Evolutionary conservation across 2,888 invertebrate species (phyloP).

Genomic region (Coenonympha glycerion): DNA sequence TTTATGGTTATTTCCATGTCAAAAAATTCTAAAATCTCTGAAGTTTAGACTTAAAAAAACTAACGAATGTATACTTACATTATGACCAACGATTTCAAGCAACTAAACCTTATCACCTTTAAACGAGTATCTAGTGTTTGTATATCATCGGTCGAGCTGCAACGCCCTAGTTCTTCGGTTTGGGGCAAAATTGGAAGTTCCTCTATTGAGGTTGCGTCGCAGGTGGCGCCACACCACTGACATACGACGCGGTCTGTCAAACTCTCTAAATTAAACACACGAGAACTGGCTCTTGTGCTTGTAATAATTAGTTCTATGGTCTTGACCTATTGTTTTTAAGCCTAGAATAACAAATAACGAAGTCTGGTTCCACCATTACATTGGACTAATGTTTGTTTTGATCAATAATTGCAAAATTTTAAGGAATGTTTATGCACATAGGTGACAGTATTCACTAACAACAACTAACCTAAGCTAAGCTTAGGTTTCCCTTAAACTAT

Average conservation of each 20-base stretch:
- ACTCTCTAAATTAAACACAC: not conserved
- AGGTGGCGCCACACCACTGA: constrained; percentile 36
- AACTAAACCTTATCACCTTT: too few species aligned
- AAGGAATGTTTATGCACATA: too few species aligned
- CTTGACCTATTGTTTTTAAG: not conserved
- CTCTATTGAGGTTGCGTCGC: constrained; percentile 44
- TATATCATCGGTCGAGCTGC: not conserved
- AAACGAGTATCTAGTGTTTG: not conserved
- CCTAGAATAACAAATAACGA: too few species aligned
- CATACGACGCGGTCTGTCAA: not conserved
- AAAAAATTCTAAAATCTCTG: too few species aligned
- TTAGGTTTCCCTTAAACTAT: too few species aligned
- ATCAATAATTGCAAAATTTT: too few species aligned
- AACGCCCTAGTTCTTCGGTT: constrained; percentile 17
- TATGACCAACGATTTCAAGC: too few species aligned
- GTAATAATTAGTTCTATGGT: not conserved
- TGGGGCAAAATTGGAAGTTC: constrained; percentile 47
- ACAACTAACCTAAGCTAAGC: not conserved
- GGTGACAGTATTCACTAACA: not conserved
- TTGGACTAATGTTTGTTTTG: too few species aligned
- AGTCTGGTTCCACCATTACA: too few species aligned
- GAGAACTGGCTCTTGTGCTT: not conserved
- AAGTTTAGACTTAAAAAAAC: too few species aligned
- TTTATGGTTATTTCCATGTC: too few species aligned
- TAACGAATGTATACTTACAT: too few species aligned